These are phyloP conservation scores for Flabesymbios commensalis DNA, from an alignment of 2,888 invertebrate genomes.

Conservation along the genomic window DNA sequence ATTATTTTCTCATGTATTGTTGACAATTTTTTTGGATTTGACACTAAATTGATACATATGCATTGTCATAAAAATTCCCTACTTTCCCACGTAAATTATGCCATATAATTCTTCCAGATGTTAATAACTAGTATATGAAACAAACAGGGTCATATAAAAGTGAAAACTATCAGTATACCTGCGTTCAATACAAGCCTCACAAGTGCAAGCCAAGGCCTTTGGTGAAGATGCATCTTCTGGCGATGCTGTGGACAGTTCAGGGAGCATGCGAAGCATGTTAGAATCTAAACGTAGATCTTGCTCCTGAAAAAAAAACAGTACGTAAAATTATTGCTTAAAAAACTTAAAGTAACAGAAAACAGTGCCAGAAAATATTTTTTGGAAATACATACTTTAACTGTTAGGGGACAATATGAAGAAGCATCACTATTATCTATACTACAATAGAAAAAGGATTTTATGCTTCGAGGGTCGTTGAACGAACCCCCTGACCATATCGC, in stretches of 20 bases:
- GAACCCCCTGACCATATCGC: too few species aligned
- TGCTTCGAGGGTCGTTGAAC: too few species aligned
- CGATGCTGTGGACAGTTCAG: constrained; percentile 40
- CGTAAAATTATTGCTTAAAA: background rate
- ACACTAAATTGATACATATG: too few species aligned
- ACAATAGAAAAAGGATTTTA: too few species aligned
- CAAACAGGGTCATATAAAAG: too few species aligned
- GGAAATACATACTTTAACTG: too few species aligned
- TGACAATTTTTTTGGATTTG: too few species aligned
- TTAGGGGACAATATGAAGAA: too few species aligned
- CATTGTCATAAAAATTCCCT: background rate
- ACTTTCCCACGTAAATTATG: too few species aligned
- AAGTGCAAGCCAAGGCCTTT: constrained; percentile 41
- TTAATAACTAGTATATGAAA: background rate
- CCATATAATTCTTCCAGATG: background rate
- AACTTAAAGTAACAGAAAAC: background rate
- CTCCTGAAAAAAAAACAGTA: constrained; percentile 18
- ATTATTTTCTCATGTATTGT: too few species aligned
- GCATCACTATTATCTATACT: too few species aligned
- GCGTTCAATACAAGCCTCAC: constrained; percentile 52
- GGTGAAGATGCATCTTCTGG: constrained; percentile 41
- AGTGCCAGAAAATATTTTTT: background rate
- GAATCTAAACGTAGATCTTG: constrained; percentile 34
- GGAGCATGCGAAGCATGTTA: constrained; percentile 41
- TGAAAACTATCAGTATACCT: too few species aligned